Conservation (phyloP, 2,888 invertebrate genomes). For the Eilema sororculum region DNA sequence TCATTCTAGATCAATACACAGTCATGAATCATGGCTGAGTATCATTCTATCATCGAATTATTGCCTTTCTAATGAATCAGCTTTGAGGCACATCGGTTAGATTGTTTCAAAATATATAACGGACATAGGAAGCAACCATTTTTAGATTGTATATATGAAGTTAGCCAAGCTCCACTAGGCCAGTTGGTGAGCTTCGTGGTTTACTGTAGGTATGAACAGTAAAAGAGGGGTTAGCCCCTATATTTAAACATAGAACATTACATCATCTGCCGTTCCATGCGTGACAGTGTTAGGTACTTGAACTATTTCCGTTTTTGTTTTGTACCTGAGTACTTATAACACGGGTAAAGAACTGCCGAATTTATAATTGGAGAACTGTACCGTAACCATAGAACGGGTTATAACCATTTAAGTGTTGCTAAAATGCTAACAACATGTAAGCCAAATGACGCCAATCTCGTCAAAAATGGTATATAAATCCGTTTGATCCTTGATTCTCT, state of each 20-base stretch:
- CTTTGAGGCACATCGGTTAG: not conserved
- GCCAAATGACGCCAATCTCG: not conserved
- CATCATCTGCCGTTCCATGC: not conserved
- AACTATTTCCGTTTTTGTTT: constrained; percentile 1
- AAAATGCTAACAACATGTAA: not conserved
- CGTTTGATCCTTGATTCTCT: too few species aligned
- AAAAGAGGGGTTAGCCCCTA: too few species aligned
- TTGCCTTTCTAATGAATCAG: not conserved
- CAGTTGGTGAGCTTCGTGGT: not conserved
- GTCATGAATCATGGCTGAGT: too few species aligned
- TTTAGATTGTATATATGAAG: not conserved
- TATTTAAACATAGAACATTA: not conserved
- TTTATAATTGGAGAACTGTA: not conserved
- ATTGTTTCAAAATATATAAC: not conserved
- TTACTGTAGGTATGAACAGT: too few species aligned
- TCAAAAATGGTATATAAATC: too few species aligned
- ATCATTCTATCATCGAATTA: not conserved
- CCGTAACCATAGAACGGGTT: not conserved
- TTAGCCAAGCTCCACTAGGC: not conserved
- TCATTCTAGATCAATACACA: too few species aligned
- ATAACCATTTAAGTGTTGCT: too few species aligned
- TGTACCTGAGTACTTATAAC: not conserved
- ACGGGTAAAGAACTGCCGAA: not conserved
- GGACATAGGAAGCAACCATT: not conserved
- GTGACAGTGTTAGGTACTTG: not conserved